Evolutionary conservation across 2,797 vertebrate genomes (phyloP), one percentile per base, ranked within the genome.

Genomic region (Rhincodon typus): DNA sequence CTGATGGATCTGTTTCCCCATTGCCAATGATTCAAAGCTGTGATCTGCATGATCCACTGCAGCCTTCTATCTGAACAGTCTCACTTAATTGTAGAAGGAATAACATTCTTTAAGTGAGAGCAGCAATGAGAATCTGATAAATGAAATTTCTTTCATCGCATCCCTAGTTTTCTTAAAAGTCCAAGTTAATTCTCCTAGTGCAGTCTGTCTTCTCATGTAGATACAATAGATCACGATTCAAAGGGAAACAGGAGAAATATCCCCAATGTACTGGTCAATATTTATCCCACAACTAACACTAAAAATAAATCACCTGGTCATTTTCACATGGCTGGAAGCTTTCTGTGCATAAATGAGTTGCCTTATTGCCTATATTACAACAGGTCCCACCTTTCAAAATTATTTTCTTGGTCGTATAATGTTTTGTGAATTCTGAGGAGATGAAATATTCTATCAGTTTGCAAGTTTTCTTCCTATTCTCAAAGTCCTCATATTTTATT

Each of bases 1-100:
- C 62, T 93, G n/a, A 67, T 91, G 34, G 34, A 91, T 67, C 34
- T 21, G 1, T 67, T 67, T 42, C 13, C 90, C 66, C n/a, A 66
- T 93, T 69, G 90, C 21, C 90, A 93, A 42, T 84, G 42, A 84
- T 84, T 84, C 19, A 84, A 84, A 84, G 82, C 42, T 84, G 42
- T 84, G 82, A 84, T 46, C 66, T 93, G 34, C n/a, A 93, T 69
- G 25, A 38, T 25, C 19, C 69, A 38, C n/a, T 69, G n/a, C 90
- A 42, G 90, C n/a, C 66, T 67, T 67, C 69, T 21, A 69, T 21
- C 66, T 19, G 2, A 27, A 34, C n/a, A 23, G 67, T 93, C 62
- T 93, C 21, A 69, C 15, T 69, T 69, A 69, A 93, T 91, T 67
- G 69, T 69, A 19, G 7, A n/a, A 4, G 19, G 27, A 21, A 66